Percentiles rank a stretch among this genome's conserved stretches.
Evolutionary conservation across 1,140 invertebrate species (phyloP).

Genomic region (Akabosia matsudoensis): DNA sequence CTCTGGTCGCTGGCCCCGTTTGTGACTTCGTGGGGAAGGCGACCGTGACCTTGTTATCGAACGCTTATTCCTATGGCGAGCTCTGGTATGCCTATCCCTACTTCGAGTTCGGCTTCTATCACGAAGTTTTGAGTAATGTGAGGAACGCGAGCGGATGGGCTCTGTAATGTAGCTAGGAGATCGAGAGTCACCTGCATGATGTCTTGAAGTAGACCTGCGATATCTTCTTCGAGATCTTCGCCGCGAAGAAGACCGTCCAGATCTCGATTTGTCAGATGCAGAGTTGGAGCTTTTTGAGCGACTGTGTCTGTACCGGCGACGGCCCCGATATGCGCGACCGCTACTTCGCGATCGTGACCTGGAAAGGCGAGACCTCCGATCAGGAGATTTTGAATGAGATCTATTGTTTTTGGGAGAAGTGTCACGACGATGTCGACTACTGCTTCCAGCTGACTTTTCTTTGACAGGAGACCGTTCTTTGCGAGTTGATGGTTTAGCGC

Average conservation of each 20-base stretch:
- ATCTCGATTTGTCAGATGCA: conserved; percentile 2
- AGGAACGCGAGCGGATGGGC: conserved; percentile 9
- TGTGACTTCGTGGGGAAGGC: conserved; percentile 44
- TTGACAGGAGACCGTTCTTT: conserved; percentile 47
- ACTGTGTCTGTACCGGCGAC: conserved; percentile 42
- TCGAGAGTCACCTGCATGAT: background rate
- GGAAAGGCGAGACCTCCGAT: conserved; percentile 47
- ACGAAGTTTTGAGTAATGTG: conserved; percentile 14
- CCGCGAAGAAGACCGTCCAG: background rate
- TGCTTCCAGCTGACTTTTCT: conserved; percentile 49
- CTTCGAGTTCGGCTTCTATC: conserved; percentile 31
- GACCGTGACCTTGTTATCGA: conserved; percentile 48
- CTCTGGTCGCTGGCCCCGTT: background rate
- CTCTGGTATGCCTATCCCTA: conserved; percentile 43
- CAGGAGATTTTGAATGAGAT: conserved; percentile 48
- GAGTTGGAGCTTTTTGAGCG: conserved; percentile 14
- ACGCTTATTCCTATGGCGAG: conserved; percentile 41
- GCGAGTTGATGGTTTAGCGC: conserved; percentile 49
- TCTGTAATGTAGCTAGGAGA: conserved; percentile 8
- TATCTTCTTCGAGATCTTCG: background rate
- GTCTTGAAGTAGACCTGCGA: background rate
- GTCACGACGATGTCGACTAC: conserved; percentile 51
- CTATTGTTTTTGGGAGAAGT: conserved; percentile 45
- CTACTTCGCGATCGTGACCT: conserved; percentile 52
- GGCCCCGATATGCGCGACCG: conserved; percentile 48